These are phyloP conservation scores for Mythimna loreyi DNA, from an alignment of 2,888 invertebrate species.

Conservation along the genomic window DNA sequence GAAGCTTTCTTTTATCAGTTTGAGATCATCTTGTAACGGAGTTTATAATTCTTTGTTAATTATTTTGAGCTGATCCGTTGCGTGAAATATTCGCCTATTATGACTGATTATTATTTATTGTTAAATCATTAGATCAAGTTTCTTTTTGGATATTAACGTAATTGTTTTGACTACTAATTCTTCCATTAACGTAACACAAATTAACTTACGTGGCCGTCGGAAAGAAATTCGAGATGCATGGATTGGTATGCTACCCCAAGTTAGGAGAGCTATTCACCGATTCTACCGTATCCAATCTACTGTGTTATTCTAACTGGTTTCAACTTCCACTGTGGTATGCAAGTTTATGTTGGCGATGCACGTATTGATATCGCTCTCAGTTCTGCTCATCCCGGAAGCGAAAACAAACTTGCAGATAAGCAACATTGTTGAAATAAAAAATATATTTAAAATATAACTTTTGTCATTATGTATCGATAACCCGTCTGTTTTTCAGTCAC, in stretches of 20 bases:
- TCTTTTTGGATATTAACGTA: not conserved
- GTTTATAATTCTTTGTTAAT: not conserved
- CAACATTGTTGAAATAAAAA: conserved; percentile 45
- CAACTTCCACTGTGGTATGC: conserved; percentile 18
- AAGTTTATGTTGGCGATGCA: conserved; percentile 34
- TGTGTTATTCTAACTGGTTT: conserved; percentile 48
- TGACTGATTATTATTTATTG: not conserved
- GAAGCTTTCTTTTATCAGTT: conserved; percentile 55
- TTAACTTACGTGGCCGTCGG: not conserved
- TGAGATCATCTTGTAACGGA: conserved; percentile 30
- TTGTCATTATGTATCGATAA: conserved; percentile 64
- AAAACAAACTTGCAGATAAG: conserved; percentile 57
- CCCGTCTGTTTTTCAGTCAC: conserved; percentile 76
- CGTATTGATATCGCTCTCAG: conserved; percentile 53
- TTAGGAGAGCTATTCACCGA: conserved; percentile 44
- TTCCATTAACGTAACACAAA: not conserved
- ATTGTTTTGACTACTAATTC: not conserved
- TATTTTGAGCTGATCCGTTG: not conserved
- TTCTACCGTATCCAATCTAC: conserved; percentile 41
- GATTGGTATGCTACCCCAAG: conserved; percentile 20
- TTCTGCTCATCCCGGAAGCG: conserved; percentile 52
- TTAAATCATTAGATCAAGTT: not conserved
- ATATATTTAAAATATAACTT: conserved; percentile 56
- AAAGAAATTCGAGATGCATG: conserved; percentile 26
- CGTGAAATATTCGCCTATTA: conserved; percentile 8